Percentiles rank a stretch among this genome's conserved stretches.
Conservation (phyloP, 92 coral and sea anemone species). For the Bergia puertoricense region DNA sequence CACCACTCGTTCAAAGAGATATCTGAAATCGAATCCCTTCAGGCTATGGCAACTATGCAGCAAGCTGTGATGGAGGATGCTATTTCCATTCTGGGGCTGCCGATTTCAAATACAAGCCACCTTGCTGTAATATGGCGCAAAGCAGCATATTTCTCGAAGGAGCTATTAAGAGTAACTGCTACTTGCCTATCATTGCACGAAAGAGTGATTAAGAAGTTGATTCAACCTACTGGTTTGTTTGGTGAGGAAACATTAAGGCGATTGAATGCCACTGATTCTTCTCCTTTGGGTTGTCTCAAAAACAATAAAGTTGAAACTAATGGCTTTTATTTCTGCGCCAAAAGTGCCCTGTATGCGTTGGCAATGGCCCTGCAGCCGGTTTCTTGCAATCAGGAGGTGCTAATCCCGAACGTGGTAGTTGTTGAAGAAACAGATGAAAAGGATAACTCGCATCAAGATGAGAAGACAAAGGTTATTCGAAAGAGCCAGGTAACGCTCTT, state of each 20-base stretch:
- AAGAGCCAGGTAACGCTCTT: background rate
- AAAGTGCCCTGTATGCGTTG: background rate
- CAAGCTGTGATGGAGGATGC: background rate
- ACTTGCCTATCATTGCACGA: background rate
- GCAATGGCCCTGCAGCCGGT: background rate
- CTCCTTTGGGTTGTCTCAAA: background rate
- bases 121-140: constrained; percentile 1
- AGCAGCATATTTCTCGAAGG: background rate
- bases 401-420: no score
- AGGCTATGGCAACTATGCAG: background rate
- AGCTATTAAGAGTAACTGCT: background rate
- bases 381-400: background rate
- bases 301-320: no score
- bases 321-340: no score
- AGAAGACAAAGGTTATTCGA: background rate
- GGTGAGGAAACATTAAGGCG: background rate
- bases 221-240: constrained; percentile 15
- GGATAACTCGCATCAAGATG: background rate
- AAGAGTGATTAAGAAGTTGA: background rate
- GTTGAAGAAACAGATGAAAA: background rate
- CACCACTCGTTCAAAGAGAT: constrained; percentile 17
- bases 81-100: background rate
- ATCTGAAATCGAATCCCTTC: background rate
- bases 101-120: background rate
- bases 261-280: background rate